phyloP scores from a whole-genome alignment of 2,113 vertebrate species.

The Lipotes vexillifer region DNA sequence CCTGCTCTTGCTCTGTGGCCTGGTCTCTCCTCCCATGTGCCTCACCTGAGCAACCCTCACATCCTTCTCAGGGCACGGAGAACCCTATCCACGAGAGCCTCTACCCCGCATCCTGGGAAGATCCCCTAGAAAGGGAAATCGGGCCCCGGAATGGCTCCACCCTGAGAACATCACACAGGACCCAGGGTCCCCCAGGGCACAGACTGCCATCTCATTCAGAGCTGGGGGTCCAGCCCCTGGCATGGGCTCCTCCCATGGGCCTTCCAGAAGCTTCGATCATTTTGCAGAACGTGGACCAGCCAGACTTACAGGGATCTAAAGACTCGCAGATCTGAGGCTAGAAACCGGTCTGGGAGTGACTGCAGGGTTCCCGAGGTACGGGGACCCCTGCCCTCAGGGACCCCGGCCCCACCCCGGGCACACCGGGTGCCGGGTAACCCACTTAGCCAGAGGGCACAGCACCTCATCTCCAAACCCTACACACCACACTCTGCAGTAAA shows the following conservation, averaged over 20 bases:
- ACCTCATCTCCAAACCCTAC: neutral
- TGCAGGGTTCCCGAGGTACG: neutral
- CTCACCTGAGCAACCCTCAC: too few relatives aligned
- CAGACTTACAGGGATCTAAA: neutral
- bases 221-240: neutral
- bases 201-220: rapidly evolving
- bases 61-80: neutral
- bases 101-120: neutral
- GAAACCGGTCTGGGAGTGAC: neutral
- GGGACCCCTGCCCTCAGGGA: neutral
- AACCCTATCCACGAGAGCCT: neutral
- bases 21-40: neutral
- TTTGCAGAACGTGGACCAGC: too few relatives aligned
- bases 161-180: rapidly evolving
- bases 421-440: neutral
- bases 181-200: too few relatives aligned
- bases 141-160: neutral
- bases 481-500: neutral
- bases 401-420: neutral
- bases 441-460: neutral
- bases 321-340: neutral
- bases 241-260: neutral
- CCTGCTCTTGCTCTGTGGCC: rapidly evolving
- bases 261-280: neutral
- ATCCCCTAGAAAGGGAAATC: neutral